Percentiles rank a stretch among this genome's conserved stretches.
phyloP scores from a whole-genome alignment of 2,888 invertebrate genomes.

The Copidosoma aretas region DNA sequence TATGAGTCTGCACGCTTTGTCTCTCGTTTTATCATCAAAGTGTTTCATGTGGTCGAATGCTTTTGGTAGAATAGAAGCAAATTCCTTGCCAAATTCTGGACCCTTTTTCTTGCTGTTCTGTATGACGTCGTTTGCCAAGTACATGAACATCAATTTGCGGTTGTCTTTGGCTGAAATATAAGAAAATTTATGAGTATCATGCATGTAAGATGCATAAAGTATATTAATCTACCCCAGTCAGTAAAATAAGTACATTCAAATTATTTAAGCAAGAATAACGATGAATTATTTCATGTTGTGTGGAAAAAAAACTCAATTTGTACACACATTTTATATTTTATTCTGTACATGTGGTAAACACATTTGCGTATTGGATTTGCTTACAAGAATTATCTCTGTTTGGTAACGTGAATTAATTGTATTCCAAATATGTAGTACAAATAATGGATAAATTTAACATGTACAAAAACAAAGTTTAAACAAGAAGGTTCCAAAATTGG shows the following conservation, averaged over 20 bases:
- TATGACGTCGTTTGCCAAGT: slow-evolving; percentile 98
- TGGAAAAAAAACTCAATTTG: too few species aligned
- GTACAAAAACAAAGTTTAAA: too few species aligned
- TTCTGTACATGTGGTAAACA: too few species aligned
- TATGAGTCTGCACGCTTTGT: slow-evolving; percentile 80
- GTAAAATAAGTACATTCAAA: not conserved
- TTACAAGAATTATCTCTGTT: too few species aligned
- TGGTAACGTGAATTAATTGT: too few species aligned
- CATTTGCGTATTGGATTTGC: too few species aligned
- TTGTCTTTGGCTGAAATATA: slow-evolving; percentile 76
- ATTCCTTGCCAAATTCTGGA: slow-evolving; percentile 92
- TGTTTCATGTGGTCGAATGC: slow-evolving; percentile 85
- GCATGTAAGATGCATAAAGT: not conserved
- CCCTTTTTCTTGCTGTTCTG: slow-evolving; percentile 99
- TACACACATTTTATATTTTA: too few species aligned
- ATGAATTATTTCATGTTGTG: too few species aligned
- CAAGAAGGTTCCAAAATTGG: not conserved
- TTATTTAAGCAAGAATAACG: not conserved
- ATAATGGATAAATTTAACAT: not conserved
- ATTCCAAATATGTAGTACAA: too few species aligned
- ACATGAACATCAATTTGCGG: slow-evolving; percentile 92
- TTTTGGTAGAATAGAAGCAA: slow-evolving; percentile 78
- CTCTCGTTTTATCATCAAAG: slow-evolving; percentile 82
- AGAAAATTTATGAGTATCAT: not conserved
- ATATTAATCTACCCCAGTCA: not conserved